phyloP scores from a whole-genome alignment of 2,113 vertebrate genomes.

The Tauraco erythrolophus region DNA sequence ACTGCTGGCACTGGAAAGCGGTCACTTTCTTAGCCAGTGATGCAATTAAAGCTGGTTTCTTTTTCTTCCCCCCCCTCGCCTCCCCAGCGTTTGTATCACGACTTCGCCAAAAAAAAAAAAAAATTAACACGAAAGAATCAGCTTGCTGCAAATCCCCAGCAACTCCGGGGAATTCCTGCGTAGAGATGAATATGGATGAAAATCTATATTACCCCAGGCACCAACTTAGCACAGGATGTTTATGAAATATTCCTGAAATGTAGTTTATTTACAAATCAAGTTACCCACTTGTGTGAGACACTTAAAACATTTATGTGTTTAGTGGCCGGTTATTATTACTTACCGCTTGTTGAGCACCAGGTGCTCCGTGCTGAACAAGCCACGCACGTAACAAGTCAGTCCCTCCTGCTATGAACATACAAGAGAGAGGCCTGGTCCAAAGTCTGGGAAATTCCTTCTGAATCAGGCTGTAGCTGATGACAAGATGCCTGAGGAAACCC shows the following conservation, averaged over 20 bases:
- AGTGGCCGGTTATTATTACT: constrained; percentile 44
- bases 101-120: neutral
- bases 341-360: constrained; percentile 32
- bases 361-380: neutral
- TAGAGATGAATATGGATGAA: constrained; percentile 66
- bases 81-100: neutral
- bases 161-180: constrained; percentile 30
- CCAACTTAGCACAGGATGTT: constrained; percentile 51
- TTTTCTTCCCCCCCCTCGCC: too few species aligned
- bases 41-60: neutral
- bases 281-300: constrained; percentile 11
- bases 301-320: constrained; percentile 18
- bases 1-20: neutral
- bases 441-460: neutral
- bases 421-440: neutral
- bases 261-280: constrained; percentile 50
- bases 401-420: neutral
- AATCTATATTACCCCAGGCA: constrained; percentile 63
- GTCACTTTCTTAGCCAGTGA: neutral
- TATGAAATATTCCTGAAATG: constrained; percentile 55
- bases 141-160: neutral
- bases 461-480: rapidly evolving
- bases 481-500: rapidly evolving
- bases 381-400: rapidly evolving
- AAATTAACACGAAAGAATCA: neutral